Conservation (phyloP, 2,888 invertebrate species). For the Coleophora flavipennella region DNA sequence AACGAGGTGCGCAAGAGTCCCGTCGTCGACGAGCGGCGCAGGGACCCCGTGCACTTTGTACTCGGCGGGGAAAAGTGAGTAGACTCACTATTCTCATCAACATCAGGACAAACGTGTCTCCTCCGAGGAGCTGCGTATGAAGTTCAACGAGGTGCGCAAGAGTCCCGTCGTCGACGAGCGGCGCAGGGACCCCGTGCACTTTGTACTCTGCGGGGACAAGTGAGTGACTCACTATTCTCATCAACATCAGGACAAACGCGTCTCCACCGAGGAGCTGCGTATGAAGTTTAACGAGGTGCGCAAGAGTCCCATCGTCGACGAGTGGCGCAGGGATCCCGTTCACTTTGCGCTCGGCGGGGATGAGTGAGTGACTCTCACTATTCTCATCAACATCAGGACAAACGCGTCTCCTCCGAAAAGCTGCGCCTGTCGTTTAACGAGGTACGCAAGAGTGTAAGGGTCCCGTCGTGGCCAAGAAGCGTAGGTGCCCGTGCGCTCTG, state of each 20-base stretch:
- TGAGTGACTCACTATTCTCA: conserved; percentile 25
- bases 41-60: no score
- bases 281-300: no score
- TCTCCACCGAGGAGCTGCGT: no score
- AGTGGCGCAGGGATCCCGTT: conserved; percentile 47
- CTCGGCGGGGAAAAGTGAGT: no score
- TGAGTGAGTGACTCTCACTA: conserved; percentile 41
- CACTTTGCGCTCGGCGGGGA: conserved; percentile 63
- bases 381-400: neutral
- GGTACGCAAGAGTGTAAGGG: no score
- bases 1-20: no score
- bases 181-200: conserved; percentile 52
- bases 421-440: no score
- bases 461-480: no score
- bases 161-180: conserved; percentile 44
- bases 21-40: no score
- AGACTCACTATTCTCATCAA: neutral
- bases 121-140: conserved; percentile 27
- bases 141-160: conserved; percentile 42
- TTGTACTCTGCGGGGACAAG: conserved; percentile 63
- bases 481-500: no score
- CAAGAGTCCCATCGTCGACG: conserved; percentile 36
- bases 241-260: no score
- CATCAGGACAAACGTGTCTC: conserved; percentile 31
- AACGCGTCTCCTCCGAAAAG: no score